Evolutionary conservation across 2,113 vertebrate genomes (phyloP), one percentile per base, ranked within the genome.

Genomic region (Archocentrus centrarchus): DNA sequence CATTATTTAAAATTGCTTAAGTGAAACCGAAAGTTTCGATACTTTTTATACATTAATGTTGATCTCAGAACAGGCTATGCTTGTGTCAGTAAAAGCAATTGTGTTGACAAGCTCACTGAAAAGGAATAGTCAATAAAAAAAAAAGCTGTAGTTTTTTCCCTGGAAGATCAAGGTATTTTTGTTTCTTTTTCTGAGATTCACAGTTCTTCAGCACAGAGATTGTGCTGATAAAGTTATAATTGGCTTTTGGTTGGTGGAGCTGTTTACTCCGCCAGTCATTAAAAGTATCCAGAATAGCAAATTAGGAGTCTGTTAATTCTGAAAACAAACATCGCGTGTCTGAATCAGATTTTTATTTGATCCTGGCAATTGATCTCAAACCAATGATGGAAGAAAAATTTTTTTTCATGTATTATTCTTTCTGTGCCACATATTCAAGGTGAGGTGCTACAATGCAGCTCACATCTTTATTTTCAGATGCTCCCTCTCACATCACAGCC

Each of bases 281-380:
- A 96, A 95, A 95, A 95, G 91, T 87, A 91, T 92, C 96, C 93
- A 95, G 95, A 95, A 96, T 96, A 96, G 95, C 89, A 95, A 95
- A 96, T 96, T 95, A 95, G 93, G 91, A 92, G 91, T 91, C 63
- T 91, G 93, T 93, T 95, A 93, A 95, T 95, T 93, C 94, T 22
- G 86, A 91, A 94, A 94, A 93, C 93, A 95, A 95, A 95, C 93
- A 95, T 66, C 39, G 83, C 77, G 81, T 78, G 82, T 85, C 92
- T 90, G 88, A 89, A 92, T 89, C 63, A 5, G 80, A 86, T 86
- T 93, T 66, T 75, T 87, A 73, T 95, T 92, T 94, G 91, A 93
- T 95, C 92, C 81, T 80, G 3, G 66, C 85, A 84, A 88, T 92
- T 94, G 93, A 93, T 92, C 88, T 93, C 91, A 87, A 92, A 91